These are phyloP conservation scores for Stichodactyla mertensii DNA, from an alignment of 64 coral and sea anemone species.

Conservation along the genomic window DNA sequence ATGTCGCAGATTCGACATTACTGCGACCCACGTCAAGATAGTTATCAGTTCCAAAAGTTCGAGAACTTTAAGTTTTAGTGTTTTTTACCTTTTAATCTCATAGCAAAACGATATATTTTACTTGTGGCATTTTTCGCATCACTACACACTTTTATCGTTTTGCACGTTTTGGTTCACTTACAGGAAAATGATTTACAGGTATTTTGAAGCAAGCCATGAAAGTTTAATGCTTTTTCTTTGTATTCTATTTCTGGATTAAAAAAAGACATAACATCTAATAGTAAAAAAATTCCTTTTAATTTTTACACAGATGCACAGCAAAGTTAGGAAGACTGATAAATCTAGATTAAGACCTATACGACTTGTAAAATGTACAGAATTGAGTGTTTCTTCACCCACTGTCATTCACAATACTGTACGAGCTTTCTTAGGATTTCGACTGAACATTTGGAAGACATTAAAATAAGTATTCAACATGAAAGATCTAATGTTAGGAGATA, in stretches of 20 bases:
- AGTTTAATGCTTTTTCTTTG: background rate
- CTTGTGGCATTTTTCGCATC: conserved; percentile 3
- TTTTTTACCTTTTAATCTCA: background rate
- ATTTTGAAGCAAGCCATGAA: background rate
- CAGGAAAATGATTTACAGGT: background rate
- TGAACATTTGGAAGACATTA: too few relatives aligned
- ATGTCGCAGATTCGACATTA: background rate
- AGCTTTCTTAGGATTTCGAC: too few relatives aligned
- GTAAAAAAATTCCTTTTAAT: background rate
- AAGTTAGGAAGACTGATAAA: too few relatives aligned
- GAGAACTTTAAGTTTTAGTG: background rate
- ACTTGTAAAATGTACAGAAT: too few relatives aligned
- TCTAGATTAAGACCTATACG: too few relatives aligned
- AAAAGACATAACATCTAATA: background rate
- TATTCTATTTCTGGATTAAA: background rate
- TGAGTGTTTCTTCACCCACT: too few relatives aligned
- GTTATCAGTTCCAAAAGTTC: background rate
- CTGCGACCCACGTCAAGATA: background rate
- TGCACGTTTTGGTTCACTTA: background rate
- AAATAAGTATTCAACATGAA: too few relatives aligned
- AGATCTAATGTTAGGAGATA: too few relatives aligned
- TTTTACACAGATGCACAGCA: too few relatives aligned
- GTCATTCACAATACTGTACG: too few relatives aligned
- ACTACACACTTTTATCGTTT: background rate
- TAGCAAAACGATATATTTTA: background rate